These are phyloP conservation scores for Nephila pilipes DNA, from an alignment of 1,140 invertebrate species.

Conservation along the genomic window DNA sequence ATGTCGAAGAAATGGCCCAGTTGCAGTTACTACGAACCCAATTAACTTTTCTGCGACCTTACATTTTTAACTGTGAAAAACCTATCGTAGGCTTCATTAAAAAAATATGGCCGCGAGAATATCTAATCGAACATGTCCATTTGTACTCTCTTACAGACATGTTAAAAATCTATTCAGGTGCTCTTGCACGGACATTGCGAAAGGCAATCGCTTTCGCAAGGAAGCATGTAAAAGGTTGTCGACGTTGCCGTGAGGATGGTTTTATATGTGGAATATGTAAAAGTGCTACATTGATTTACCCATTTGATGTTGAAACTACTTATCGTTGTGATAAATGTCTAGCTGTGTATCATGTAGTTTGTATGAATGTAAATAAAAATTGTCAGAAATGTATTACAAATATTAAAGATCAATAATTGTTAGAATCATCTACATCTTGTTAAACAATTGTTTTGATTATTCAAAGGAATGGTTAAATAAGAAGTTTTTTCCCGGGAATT, in stretches of 20 bases:
- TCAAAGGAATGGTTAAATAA: too few species aligned
- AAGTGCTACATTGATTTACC: slow-evolving; percentile 92
- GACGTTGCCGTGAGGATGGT: slow-evolving; percentile 93
- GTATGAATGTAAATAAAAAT: slow-evolving; percentile 87
- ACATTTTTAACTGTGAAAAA: slow-evolving; percentile 93
- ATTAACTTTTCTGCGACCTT: slow-evolving; percentile 91
- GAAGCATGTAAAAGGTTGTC: slow-evolving; percentile 91
- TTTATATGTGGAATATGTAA: slow-evolving; percentile 97
- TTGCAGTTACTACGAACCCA: slow-evolving; percentile 88
- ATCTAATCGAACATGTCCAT: slow-evolving; percentile 95
- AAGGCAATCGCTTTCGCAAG: slow-evolving; percentile 91
- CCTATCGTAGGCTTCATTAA: slow-evolving; percentile 90
- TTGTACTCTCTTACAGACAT: slow-evolving; percentile 88
- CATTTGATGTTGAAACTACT: slow-evolving; percentile 93
- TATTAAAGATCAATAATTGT: slow-evolving; percentile 82
- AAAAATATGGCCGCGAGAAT: slow-evolving; percentile 91
- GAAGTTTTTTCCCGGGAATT: too few species aligned
- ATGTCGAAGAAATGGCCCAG: slow-evolving; percentile 89
- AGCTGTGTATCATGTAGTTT: slow-evolving; percentile 91
- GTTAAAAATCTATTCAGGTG: slow-evolving; percentile 86
- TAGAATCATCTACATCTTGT: slow-evolving; percentile 34
- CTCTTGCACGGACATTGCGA: slow-evolving; percentile 87
- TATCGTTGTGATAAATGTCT: slow-evolving; percentile 91
- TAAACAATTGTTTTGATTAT: neutral
- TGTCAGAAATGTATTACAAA: slow-evolving; percentile 92